These are phyloP conservation scores for Drosophila monieri DNA, from an alignment of 2,888 invertebrate species.

Conservation along the genomic window DNA sequence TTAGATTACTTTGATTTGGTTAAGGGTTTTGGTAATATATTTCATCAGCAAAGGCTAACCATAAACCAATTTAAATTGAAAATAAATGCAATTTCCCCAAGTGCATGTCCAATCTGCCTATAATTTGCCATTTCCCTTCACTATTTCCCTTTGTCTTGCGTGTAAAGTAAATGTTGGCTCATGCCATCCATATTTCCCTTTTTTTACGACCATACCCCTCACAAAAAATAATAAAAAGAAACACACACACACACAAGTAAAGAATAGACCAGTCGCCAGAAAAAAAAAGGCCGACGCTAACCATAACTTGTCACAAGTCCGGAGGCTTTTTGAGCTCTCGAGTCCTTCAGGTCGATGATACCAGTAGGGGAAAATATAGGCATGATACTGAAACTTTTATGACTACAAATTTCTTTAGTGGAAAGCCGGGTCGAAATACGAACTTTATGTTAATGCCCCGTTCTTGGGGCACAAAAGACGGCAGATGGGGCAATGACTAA, in stretches of 20 bases:
- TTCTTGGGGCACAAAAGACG: conserved; percentile 13
- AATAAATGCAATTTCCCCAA: neutral
- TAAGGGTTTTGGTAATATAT: too few relatives aligned
- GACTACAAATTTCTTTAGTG: conserved; percentile 55
- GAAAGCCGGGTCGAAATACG: conserved; percentile 43
- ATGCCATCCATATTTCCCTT: conserved; percentile 47
- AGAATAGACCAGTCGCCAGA: conserved; percentile 17
- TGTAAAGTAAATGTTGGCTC: conserved; percentile 47
- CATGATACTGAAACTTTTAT: conserved; percentile 58
- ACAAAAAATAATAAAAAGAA: neutral
- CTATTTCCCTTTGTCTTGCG: conserved; percentile 35
- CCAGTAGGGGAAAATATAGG: conserved; percentile 38
- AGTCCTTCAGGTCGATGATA: conserved; percentile 29
- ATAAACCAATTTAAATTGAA: too few relatives aligned
- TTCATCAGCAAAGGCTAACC: too few relatives aligned
- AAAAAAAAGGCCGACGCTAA: conserved; percentile 39
- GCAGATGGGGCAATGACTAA: conserved; percentile 31
- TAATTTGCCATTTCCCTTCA: conserved; percentile 12
- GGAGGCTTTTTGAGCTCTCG: conserved; percentile 21
- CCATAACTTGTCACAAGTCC: conserved; percentile 60
- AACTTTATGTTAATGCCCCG: conserved; percentile 46
- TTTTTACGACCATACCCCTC: conserved; percentile 31
- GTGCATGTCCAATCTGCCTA: conserved; percentile 26
- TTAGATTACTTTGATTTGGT: neutral
- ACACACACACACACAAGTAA: conserved; percentile 16